These are phyloP conservation scores for Drosophila littoralis DNA, from an alignment of 1,140 invertebrate species.

Conservation along the genomic window DNA sequence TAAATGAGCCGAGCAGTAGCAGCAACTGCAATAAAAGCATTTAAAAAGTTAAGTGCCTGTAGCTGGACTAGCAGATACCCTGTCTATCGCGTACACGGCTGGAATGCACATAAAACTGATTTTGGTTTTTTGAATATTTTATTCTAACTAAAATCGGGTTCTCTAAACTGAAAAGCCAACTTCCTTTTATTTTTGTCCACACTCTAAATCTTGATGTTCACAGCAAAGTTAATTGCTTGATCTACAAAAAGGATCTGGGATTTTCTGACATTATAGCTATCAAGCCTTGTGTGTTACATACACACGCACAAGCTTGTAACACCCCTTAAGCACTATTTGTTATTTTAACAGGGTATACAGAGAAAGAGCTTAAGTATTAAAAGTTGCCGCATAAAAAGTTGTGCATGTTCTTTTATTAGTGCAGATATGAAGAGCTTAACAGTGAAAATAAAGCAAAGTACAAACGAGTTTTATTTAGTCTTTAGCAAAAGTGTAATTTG, in stretches of 20 bases:
- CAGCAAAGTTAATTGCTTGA: too few species aligned
- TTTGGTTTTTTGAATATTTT: too few species aligned
- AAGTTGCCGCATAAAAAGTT: slow-evolving; percentile 38
- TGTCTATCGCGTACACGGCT: background rate
- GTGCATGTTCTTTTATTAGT: slow-evolving; percentile 56
- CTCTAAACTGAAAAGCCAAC: too few species aligned
- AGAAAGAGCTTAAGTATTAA: slow-evolving; percentile 15
- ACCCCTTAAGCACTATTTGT: slow-evolving; percentile 5
- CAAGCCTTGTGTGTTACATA: background rate
- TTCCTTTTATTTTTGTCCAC: too few species aligned
- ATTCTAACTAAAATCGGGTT: too few species aligned
- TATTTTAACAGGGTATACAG: slow-evolving; percentile 10
- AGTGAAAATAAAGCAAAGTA: slow-evolving; percentile 39
- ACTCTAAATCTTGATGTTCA: too few species aligned
- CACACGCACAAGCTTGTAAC: background rate
- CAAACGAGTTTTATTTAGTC: slow-evolving; percentile 8
- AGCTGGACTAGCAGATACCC: background rate
- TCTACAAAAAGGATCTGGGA: too few species aligned
- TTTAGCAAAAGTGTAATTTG: background rate
- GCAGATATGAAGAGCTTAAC: slow-evolving; percentile 55
- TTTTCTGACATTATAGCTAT: too few species aligned
- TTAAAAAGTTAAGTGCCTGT: background rate
- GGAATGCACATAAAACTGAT: too few species aligned
- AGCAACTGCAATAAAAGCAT: slow-evolving; percentile 24
- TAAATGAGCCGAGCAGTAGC: slow-evolving; percentile 61